Percentiles rank a stretch among this genome's conserved stretches.
phyloP scores from a whole-genome alignment of 2,888 invertebrate genomes.

The Eupithecia exiguata region DNA sequence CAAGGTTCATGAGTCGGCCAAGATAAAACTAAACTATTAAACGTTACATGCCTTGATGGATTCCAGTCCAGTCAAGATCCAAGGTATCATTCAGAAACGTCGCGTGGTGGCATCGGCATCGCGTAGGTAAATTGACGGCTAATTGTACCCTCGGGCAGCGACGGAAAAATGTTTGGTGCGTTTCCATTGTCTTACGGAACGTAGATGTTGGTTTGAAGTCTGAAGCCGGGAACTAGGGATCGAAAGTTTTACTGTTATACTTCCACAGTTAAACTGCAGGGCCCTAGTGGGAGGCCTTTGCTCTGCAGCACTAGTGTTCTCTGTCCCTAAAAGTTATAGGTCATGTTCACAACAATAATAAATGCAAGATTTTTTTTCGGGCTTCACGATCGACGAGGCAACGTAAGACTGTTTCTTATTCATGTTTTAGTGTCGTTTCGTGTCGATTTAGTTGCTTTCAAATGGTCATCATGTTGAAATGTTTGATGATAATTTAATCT shows the following conservation, averaged over 20 bases:
- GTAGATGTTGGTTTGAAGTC: not conserved
- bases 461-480: not conserved
- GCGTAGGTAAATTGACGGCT: conserved; percentile 71
- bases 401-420: not conserved
- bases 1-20: not conserved
- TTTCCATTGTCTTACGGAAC: conserved; percentile 47
- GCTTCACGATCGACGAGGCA: no score
- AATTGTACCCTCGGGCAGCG: conserved; percentile 64
- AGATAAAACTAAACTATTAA: not conserved
- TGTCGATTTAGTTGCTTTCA: no score
- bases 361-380: no score
- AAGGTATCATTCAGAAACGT: conserved; percentile 16
- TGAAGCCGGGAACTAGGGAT: not conserved
- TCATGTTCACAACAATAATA: not conserved
- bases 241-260: not conserved
- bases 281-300: not conserved
- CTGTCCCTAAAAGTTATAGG: not conserved
- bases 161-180: conserved; percentile 48
- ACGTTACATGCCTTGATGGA: not conserved
- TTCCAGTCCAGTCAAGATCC: conserved; percentile 20
- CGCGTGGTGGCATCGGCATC: conserved; percentile 45
- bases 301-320: not conserved
- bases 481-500: not conserved
- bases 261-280: not conserved
- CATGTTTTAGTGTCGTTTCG: no score